These are phyloP conservation scores for Chrysemys picta DNA, from an alignment of 2,113 vertebrate species.

Conservation along the genomic window DNA sequence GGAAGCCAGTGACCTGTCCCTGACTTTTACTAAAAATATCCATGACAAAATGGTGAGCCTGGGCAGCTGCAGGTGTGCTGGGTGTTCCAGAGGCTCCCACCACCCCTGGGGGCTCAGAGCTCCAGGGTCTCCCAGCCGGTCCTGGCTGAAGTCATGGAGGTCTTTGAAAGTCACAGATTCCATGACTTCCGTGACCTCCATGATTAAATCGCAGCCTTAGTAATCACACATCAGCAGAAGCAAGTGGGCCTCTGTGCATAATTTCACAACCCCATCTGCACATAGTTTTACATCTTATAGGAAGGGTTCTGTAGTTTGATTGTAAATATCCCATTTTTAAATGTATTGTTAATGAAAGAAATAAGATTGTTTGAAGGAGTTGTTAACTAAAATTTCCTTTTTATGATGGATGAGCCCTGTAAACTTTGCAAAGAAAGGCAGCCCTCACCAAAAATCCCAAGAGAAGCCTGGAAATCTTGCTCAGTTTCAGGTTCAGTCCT, in stretches of 20 bases:
- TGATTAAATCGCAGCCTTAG: too few species aligned
- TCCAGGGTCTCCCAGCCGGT: too few species aligned
- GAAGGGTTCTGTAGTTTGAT: not conserved
- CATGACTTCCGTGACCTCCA: too few species aligned
- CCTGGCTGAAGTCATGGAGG: too few species aligned
- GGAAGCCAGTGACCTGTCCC: too few species aligned
- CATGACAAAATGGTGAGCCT: too few species aligned
- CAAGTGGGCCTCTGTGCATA: constrained; percentile 1
- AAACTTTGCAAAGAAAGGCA: not conserved
- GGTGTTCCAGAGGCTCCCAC: too few species aligned
- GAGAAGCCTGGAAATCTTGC: not conserved
- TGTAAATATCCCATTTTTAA: not conserved
- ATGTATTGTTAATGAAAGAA: not conserved
- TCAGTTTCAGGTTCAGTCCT: not conserved
- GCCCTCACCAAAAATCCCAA: not conserved
- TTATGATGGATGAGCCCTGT: not conserved
- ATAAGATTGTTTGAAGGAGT: not conserved
- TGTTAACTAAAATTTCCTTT: not conserved
- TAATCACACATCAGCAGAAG: not conserved
- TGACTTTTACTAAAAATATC: too few species aligned
- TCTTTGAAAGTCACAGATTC: too few species aligned
- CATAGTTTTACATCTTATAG: not conserved
- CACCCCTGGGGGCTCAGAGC: too few species aligned
- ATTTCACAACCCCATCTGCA: not conserved
- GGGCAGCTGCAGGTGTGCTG: too few species aligned